Conservation (phyloP, 2,888 invertebrate genomes). For the Melieria omissa region DNA sequence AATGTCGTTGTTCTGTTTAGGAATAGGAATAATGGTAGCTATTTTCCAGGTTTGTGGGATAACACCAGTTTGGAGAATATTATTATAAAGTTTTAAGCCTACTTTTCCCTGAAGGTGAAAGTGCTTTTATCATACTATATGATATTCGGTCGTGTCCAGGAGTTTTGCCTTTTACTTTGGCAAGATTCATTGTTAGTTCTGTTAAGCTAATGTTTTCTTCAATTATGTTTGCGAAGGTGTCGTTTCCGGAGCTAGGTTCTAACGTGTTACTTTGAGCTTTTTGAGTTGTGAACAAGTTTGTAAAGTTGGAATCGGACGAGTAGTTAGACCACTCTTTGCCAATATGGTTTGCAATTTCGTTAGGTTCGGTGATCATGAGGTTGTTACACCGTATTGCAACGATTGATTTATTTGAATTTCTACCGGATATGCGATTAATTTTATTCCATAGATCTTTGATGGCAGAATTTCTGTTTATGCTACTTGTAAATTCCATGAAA, state of each 20-base stretch:
- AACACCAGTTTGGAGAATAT: constrained; percentile 15
- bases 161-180: constrained; percentile 5
- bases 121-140: constrained; percentile 9
- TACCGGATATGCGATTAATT: constrained; percentile 14
- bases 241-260: no score
- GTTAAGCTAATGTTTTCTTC: not conserved
- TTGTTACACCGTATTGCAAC: no score
- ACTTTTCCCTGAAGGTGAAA: not conserved
- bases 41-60: constrained; percentile 9
- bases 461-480: constrained; percentile 23
- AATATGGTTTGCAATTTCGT: no score
- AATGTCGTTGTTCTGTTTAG: not conserved
- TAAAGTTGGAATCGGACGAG: no score
- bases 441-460: constrained; percentile 23
- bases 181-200: not conserved
- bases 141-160: constrained; percentile 8
- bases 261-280: no score
- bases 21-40: constrained; percentile 2
- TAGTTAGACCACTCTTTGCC: no score
- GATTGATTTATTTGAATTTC: no score
- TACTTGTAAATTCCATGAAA: constrained; percentile 24
- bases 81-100: constrained; percentile 7
- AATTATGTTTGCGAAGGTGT: not conserved
- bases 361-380: no score
- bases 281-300: no score